These are phyloP conservation scores for Oligia fasciuncula DNA, from an alignment of 2,888 invertebrate species.

Conservation along the genomic window DNA sequence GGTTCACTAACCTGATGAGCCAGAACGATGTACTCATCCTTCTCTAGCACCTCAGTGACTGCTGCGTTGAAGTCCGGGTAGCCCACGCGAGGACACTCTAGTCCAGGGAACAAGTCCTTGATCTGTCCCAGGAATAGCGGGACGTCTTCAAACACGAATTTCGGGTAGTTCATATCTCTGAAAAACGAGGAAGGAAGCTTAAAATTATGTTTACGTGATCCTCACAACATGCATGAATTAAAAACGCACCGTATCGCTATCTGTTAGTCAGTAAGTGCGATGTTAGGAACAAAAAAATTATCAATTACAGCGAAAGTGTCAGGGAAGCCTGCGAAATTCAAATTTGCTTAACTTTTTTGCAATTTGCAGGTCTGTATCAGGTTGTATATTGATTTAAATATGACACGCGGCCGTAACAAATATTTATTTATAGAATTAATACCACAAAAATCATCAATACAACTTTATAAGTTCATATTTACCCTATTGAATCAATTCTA, in stretches of 20 bases:
- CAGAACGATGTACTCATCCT: slow-evolving; percentile 92
- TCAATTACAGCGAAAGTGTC: background rate
- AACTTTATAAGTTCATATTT: no score
- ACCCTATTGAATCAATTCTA: no score
- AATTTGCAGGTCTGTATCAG: no score
- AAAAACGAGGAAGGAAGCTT: slow-evolving; percentile 3
- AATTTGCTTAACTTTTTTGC: no score
- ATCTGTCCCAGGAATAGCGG: slow-evolving; percentile 96
- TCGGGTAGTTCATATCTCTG: slow-evolving; percentile 97
- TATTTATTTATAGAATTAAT: no score
- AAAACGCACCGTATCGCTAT: background rate
- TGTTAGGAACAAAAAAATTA: background rate
- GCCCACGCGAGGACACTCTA: slow-evolving; percentile 96
- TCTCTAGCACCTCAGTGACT: slow-evolving; percentile 92
- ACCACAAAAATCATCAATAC: no score
- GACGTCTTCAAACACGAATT: slow-evolving; percentile 97
- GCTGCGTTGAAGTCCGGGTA: slow-evolving; percentile 96
- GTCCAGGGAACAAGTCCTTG: slow-evolving; percentile 96
- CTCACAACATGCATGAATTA: background rate
- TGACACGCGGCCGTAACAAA: no score
- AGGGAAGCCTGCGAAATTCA: no score
- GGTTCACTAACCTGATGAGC: slow-evolving; percentile 80
- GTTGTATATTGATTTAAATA: no score
- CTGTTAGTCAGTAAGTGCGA: background rate
- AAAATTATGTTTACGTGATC: background rate